Evolutionary conservation across 2,888 invertebrate genomes (phyloP), one percentile per base, ranked within the genome.

Genomic region (Agriopis leucophaearia): DNA sequence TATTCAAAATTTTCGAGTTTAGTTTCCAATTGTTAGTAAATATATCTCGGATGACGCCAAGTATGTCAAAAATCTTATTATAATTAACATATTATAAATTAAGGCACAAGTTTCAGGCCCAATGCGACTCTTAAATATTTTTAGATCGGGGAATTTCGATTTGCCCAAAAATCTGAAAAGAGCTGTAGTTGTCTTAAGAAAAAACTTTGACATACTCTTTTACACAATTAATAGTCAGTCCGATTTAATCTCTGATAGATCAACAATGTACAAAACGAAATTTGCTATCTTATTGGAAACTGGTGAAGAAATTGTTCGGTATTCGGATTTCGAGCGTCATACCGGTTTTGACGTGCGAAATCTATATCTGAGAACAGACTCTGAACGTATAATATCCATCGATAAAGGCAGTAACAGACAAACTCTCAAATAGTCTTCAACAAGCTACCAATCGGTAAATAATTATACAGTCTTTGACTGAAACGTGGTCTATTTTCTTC

Each of bases 1-100:
- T 82, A 81, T 81, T 81, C 74, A 67, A 50, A 69, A 66, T 64
- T 71, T 75, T 80, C 78, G 77, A 80, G 77, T 70, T 75, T 58
- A 15, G 61, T 74, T 74, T 54, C 38, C 35, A 52, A 59, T 63
- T 55, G 42, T 66, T 63, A 66, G 40, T 63, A 18, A 60, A 50
- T 45, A 59, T 5, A 35, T 44, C 16, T 51, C 48, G 50, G 74
- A 78, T 81, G 81, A 81, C 86, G 81, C 80, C 76, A 15, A 71
- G 71, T 69, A 72, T 72, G 61, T 72, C 74, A 72, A 74, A 73
- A 75, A 68, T 73, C 74, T 71, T 72, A 73, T 72, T 72, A 65
- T 64, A 72, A 69, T 65, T 51, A 59, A 58, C 45, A 61, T 59
- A 13, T 0, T 44, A 55, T 55, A 42, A 55, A 55, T 40, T 51